Conservation (phyloP, 2,888 invertebrate species). For the Drosophila eohydei region DNA sequence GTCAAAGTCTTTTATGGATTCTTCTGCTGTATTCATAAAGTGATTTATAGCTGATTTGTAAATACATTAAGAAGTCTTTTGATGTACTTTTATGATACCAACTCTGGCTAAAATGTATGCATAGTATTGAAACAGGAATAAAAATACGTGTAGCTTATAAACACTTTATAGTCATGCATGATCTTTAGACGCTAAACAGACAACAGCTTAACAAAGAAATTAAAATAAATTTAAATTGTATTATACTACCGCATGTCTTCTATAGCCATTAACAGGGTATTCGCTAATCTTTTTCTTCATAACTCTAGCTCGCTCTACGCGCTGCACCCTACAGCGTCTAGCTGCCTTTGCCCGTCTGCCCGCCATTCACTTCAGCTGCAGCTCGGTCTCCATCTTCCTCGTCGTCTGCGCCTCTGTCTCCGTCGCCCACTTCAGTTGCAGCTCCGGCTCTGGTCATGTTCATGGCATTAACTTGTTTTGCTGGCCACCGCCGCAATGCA, state of each 20-base stretch:
- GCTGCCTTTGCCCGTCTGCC: constrained; percentile 7
- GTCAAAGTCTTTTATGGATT: not conserved
- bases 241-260: not conserved
- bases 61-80: not conserved
- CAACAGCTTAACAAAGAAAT: not conserved
- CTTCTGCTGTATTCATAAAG: not conserved
- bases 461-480: constrained; percentile 76
- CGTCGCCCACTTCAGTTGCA: constrained; percentile 4
- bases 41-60: not conserved
- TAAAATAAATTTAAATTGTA: not conserved
- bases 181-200: not conserved
- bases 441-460: constrained; percentile 54
- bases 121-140: not conserved
- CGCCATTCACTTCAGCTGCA: constrained; percentile 1
- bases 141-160: not conserved
- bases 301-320: constrained; percentile 1
- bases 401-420: not conserved
- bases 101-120: too few relatives aligned
- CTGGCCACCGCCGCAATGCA: constrained; percentile 38
- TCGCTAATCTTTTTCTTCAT: not conserved
- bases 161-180: too few relatives aligned
- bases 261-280: not conserved
- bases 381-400: not conserved
- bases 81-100: not conserved
- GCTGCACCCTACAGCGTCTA: constrained; percentile 51